Conservation (phyloP, 1,140 invertebrate species). For the Zaprionus taronus region DNA sequence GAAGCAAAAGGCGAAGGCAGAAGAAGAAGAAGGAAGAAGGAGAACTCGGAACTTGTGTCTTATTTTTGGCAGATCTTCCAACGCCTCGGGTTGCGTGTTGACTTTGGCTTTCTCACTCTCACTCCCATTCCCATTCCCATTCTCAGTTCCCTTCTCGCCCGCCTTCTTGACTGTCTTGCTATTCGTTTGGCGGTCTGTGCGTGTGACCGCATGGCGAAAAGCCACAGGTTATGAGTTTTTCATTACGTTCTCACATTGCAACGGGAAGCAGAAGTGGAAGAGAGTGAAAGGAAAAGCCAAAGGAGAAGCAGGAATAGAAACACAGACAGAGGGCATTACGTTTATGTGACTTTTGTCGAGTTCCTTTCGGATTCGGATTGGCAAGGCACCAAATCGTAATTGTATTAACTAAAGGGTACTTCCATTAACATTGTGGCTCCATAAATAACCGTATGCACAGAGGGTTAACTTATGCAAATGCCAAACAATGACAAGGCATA, state of each 20-base stretch:
- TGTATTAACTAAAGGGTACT: slow-evolving; percentile 25
- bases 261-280: background rate
- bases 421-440: slow-evolving; percentile 7
- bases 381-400: slow-evolving; percentile 63
- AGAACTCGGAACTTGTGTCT: slow-evolving; percentile 41
- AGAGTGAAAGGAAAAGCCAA: background rate
- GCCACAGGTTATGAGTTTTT: slow-evolving; percentile 81
- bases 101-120: slow-evolving; percentile 37
- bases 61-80: slow-evolving; percentile 51
- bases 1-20: slow-evolving; percentile 26
- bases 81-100: slow-evolving; percentile 41
- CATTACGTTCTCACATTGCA: slow-evolving; percentile 64
- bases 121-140: slow-evolving; percentile 15
- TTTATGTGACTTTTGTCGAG: slow-evolving; percentile 61
- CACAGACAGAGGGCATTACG: slow-evolving; percentile 21
- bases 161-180: background rate
- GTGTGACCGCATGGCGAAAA: slow-evolving; percentile 77
- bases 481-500: background rate
- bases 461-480: slow-evolving; percentile 6
- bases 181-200: slow-evolving; percentile 42
- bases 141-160: slow-evolving; percentile 2
- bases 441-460: slow-evolving; percentile 15
- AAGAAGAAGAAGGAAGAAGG: slow-evolving; percentile 36
- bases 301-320: slow-evolving; percentile 3
- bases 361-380: slow-evolving; percentile 40